A percentile compares a stretch with the other conserved stretches of the same genome.
phyloP scores from a whole-genome alignment of 2,888 invertebrate species.

The Dilophus febrilis region DNA sequence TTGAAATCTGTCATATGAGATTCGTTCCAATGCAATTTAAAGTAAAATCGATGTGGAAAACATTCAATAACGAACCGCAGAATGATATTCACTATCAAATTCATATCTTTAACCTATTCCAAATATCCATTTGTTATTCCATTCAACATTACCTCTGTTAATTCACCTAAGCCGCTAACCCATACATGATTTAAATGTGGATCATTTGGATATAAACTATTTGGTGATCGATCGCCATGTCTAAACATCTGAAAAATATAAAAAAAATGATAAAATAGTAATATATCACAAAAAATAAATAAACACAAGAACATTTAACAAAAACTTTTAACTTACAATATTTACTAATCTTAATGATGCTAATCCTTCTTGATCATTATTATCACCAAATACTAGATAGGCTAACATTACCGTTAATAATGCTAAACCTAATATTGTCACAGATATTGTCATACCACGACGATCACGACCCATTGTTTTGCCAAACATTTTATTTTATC shows the following conservation, averaged over 20 bases:
- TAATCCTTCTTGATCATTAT: conserved; percentile 23
- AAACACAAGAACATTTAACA: neutral
- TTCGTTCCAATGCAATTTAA: conserved; percentile 2
- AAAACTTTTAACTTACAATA: conserved; percentile 18
- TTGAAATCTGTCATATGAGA: no score
- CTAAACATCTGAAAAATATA: conserved; percentile 22
- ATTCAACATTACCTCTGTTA: conserved; percentile 71
- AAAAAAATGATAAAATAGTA: neutral
- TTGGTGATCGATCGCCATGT: conserved; percentile 39
- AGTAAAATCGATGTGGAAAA: neutral
- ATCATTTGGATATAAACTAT: conserved; percentile 59
- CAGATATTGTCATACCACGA: conserved; percentile 25
- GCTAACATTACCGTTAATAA: conserved; percentile 25
- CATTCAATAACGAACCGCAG: no score
- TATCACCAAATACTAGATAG: conserved; percentile 27
- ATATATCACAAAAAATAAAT: neutral
- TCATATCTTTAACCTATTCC: no score
- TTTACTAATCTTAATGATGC: conserved; percentile 26
- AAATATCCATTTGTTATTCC: no score
- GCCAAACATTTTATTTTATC: conserved; percentile 3
- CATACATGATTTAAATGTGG: conserved; percentile 57
- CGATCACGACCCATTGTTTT: conserved; percentile 1
- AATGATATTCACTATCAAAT: no score
- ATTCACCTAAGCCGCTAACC: conserved; percentile 65
- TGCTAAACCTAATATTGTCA: conserved; percentile 22